A percentile compares a stretch with the other conserved stretches of the same genome.
These are phyloP conservation scores for Plodia interpunctella DNA, from an alignment of 1,140 invertebrate species.

Conservation along the genomic window DNA sequence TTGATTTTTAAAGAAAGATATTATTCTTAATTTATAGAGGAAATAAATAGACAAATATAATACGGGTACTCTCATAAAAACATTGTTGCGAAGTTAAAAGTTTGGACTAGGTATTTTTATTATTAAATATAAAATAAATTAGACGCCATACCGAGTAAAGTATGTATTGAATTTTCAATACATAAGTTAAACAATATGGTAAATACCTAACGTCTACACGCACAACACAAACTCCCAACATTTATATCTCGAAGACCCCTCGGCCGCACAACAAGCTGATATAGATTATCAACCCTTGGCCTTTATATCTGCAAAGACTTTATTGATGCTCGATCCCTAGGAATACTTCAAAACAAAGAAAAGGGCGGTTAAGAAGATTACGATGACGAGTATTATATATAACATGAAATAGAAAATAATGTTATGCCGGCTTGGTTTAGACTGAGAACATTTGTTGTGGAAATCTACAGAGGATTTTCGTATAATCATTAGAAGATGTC, in stretches of 20 bases:
- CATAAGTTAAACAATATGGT: no score
- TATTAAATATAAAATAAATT: no score
- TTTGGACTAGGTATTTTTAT: no score
- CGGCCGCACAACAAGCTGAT: constrained; percentile 46
- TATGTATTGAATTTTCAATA: no score
- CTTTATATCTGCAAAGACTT: constrained; percentile 44
- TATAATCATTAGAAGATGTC: no score
- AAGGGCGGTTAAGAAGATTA: constrained; percentile 50
- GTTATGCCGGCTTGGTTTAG: constrained; percentile 3
- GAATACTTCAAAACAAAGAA: constrained; percentile 57
- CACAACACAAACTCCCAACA: constrained; percentile 20
- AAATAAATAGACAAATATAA: no score
- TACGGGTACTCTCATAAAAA: no score
- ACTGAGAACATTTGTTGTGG: constrained; percentile 2
- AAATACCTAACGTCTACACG: background rate
- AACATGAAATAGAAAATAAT: constrained; percentile 31
- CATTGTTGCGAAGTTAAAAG: no score
- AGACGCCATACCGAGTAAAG: no score
- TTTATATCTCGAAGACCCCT: constrained; percentile 36
- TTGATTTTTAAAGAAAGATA: no score
- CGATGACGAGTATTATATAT: constrained; percentile 28
- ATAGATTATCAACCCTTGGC: constrained; percentile 53
- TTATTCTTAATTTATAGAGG: no score
- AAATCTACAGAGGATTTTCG: no score
- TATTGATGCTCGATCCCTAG: constrained; percentile 38